Evolutionary conservation across 2,888 invertebrate genomes (phyloP), one percentile per base, ranked within the genome.

Genomic region (Drosophila formosana): DNA sequence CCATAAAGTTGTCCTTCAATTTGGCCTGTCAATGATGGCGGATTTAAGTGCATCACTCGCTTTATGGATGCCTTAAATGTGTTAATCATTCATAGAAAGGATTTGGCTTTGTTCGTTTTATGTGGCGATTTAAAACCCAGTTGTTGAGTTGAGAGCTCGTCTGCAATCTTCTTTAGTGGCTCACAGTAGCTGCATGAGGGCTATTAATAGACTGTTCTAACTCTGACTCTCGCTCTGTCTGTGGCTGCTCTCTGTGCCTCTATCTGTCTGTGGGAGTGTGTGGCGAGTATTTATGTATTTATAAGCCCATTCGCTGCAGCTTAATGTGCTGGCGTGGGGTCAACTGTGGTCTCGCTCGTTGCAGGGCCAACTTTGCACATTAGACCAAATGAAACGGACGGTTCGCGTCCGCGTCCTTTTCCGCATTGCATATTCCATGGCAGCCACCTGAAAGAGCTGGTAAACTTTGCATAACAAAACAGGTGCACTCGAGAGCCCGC

Each of bases 391-490:
- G 74, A 76, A 78, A 66, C 66, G 77, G 56, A 62, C 57, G 51
- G 45, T 50, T 57, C 52, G 53, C 69, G 57, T 34, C 11, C 52
- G 57, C 60, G 57, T 74, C 74, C 74, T 74, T 74, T 66, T 51
- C 60, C 76, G 28, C 73, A 78, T 78, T 61, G 69, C 72, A 70
- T 75, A 78, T 78, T 79, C 70, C 69, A 70, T 67, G 66, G 62
- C 63, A 72, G 68, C 72, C 72, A 75, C 47, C 81, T 80, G 74
- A 75, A 60, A 75, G 78, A 75, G 64, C 55, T 55, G 74, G 67
- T 49, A 68, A 76, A 81, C 80, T 81, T 81, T 85, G 86, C 82
- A 82, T 82, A 78, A 67, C 76, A 74, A 85, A 86, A 70, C 82
- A 85, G 81, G 83, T 81, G 83, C 74, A 67, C 77, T 68, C 64